Evolutionary conservation across 2,113 vertebrate genomes (phyloP).

Genomic region (Labeo catla): DNA sequence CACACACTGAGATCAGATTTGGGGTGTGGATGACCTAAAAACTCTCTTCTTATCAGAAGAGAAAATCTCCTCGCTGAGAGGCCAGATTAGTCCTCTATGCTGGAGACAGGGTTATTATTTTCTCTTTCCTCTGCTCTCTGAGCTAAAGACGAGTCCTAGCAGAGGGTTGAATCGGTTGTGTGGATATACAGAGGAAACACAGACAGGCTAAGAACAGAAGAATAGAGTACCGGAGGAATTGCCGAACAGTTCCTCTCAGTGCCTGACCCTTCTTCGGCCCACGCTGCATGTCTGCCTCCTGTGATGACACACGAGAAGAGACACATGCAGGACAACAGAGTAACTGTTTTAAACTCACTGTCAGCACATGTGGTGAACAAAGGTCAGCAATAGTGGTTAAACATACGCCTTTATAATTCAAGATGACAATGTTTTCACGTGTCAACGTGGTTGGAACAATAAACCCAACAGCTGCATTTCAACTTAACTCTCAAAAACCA

Average conservation of each 20-base stretch:
- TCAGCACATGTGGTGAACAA: conserved; percentile 12
- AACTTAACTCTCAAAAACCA: neutral
- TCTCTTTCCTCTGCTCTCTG: conserved; percentile 3
- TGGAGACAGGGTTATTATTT: neutral
- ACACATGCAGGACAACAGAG: neutral
- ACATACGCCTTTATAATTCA: neutral
- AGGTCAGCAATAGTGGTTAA: conserved; percentile 10
- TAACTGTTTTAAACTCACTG: conserved; percentile 11
- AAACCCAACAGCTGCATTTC: neutral
- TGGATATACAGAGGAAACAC: neutral
- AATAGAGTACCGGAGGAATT: conserved; percentile 69
- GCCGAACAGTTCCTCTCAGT: conserved; percentile 76
- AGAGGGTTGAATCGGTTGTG: neutral
- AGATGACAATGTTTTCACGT: neutral
- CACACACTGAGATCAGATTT: neutral
- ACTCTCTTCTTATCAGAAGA: conserved; percentile 9
- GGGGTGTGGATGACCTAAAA: conserved; percentile 2
- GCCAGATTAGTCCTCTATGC: neutral
- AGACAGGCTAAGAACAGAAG: neutral
- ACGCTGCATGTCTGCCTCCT: conserved; percentile 33
- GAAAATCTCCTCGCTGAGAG: neutral
- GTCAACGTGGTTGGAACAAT: neutral
- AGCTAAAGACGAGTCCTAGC: neutral
- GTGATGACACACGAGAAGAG: neutral
- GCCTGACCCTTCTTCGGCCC: neutral